Conservation (phyloP, 2,113 vertebrate genomes). For the Seriola rivoliana region DNA sequence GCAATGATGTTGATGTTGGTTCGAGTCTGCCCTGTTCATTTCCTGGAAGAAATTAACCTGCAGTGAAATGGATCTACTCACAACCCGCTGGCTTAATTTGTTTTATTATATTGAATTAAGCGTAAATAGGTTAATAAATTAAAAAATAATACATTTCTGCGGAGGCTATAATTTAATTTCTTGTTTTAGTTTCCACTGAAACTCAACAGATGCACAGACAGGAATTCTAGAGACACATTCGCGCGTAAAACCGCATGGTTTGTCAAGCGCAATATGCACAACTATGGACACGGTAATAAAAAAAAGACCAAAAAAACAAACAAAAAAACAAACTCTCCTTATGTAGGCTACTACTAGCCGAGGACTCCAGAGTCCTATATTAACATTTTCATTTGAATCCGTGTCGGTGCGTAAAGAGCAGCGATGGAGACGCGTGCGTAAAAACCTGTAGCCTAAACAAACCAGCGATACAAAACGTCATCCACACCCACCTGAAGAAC, state of each 20-base stretch:
- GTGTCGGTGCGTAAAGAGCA: constrained; percentile 12
- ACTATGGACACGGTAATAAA: too few species aligned
- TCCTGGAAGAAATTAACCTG: background rate
- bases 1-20: background rate
- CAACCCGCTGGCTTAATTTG: background rate
- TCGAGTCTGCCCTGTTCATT: background rate
- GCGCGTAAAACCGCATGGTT: background rate
- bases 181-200: background rate
- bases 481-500: constrained; percentile 91
- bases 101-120: background rate
- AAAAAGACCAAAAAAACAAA: too few species aligned
- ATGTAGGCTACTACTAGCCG: too few species aligned
- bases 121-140: background rate
- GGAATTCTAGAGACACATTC: background rate
- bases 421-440: background rate
- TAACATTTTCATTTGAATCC: background rate
- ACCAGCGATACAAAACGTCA: background rate
- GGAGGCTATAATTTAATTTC: background rate
- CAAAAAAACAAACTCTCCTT: too few species aligned
- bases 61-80: background rate
- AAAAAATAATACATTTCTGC: too few species aligned
- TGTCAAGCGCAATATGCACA: background rate
- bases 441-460: background rate
- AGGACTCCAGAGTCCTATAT: background rate
- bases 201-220: background rate